phyloP scores from a whole-genome alignment of 2,797 vertebrate genomes.

The Gallinago nigripennis region DNA sequence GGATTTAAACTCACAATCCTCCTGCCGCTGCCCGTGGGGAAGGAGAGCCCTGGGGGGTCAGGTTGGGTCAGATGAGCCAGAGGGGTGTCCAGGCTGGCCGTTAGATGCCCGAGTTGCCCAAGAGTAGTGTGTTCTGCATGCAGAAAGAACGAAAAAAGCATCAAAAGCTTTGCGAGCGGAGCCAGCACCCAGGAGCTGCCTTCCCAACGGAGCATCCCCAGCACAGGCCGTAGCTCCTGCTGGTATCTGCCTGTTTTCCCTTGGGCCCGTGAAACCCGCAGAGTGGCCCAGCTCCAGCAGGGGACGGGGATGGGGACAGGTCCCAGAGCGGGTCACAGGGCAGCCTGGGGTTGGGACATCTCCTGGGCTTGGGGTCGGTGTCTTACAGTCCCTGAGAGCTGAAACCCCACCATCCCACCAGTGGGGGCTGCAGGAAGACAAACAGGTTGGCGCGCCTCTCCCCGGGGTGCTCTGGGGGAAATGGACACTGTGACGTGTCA shows the following conservation, averaged over 20 bases:
- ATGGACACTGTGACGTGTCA: not conserved
- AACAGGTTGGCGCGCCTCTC: not conserved
- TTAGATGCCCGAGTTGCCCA: not conserved
- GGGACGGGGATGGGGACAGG: not conserved
- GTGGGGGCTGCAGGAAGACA: not conserved
- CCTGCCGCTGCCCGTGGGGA: accelerated
- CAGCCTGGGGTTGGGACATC: not conserved
- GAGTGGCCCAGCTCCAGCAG: not conserved
- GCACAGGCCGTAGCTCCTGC: not conserved
- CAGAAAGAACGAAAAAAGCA: not conserved
- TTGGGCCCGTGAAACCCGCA: not conserved
- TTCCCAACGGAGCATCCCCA: not conserved
- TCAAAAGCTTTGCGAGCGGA: not conserved
- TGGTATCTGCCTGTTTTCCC: not conserved
- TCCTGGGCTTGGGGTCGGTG: not conserved
- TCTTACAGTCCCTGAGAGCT: not conserved
- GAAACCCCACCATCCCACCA: not conserved
- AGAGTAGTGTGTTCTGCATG: not conserved
- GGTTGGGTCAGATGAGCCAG: not conserved
- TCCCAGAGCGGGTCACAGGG: not conserved
- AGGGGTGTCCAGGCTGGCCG: not conserved
- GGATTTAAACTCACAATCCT: not conserved
- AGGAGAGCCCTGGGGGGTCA: not conserved
- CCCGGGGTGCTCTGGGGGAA: accelerated
- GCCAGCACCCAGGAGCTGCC: not conserved